phyloP scores from a whole-genome alignment of 92 coral and sea anemone genomes.

The Meandrina meandrites region DNA sequence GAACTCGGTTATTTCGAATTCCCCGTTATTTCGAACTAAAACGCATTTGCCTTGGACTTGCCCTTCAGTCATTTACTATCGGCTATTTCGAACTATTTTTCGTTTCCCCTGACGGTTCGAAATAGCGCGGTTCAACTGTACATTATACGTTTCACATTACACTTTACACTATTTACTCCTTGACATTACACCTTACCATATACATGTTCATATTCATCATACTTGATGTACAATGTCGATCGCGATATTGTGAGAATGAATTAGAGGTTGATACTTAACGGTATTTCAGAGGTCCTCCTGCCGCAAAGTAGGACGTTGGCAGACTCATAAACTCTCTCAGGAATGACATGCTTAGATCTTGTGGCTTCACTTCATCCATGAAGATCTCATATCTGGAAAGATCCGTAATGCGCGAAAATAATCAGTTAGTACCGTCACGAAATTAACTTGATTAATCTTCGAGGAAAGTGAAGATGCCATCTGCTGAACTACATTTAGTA shows the following conservation, averaged over 20 bases:
- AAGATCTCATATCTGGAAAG: slow-evolving; percentile 54
- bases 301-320: slow-evolving; percentile 47
- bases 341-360: slow-evolving; percentile 51
- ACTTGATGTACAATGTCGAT: not conserved
- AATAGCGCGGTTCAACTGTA: no score
- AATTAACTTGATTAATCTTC: not conserved
- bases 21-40: no score
- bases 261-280: slow-evolving; percentile 35
- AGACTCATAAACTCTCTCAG: slow-evolving; percentile 59
- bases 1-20: no score
- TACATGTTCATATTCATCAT: no score
- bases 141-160: no score
- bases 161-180: no score
- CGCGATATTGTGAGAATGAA: not conserved
- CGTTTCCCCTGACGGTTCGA: no score
- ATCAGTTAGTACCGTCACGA: not conserved
- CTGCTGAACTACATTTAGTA: not conserved
- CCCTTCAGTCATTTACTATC: no score
- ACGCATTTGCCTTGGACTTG: no score
- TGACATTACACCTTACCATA: no score
- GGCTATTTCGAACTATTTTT: no score
- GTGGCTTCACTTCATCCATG: slow-evolving; percentile 57
- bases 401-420: not conserved
- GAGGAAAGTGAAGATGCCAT: not conserved
- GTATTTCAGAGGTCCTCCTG: slow-evolving; percentile 46